Percentiles rank a stretch among this genome's conserved stretches.
Conservation (phyloP, 2,888 invertebrate species). For the Lasius fuliginosus region DNA sequence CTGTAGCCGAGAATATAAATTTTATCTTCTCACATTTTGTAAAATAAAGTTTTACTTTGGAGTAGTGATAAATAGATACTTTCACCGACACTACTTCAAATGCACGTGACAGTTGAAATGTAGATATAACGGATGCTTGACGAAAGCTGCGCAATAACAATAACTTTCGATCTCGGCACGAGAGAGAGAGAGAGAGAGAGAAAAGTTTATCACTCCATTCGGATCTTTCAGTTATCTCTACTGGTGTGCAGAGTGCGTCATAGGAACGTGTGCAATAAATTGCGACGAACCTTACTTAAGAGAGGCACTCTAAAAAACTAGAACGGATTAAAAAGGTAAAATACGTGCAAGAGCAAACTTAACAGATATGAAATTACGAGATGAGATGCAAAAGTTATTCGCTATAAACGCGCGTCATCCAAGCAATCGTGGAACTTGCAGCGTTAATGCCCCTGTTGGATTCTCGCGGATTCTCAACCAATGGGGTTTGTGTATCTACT, state of each 20-base stretch:
- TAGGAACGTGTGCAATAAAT: constrained; percentile 27
- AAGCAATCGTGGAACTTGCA: constrained; percentile 68
- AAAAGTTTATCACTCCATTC: constrained; percentile 8
- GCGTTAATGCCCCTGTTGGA: constrained; percentile 63
- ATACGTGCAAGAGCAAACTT: neutral
- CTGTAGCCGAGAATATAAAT: neutral
- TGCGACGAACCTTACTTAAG: neutral
- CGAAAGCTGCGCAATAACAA: constrained; percentile 1
- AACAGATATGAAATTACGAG: neutral
- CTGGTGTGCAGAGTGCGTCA: neutral
- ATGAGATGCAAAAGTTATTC: neutral
- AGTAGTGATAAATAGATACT: neutral
- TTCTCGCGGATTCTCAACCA: constrained; percentile 50
- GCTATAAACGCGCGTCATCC: constrained; percentile 5
- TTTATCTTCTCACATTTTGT: neutral
- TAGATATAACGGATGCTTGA: neutral
- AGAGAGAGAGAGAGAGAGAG: neutral
- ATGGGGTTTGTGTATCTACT: constrained; percentile 33
- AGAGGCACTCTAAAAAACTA: constrained; percentile 3
- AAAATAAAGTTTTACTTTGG: neutral
- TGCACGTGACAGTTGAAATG: neutral
- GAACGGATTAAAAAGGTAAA: constrained; percentile 20
- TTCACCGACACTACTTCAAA: neutral
- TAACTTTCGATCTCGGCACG: constrained; percentile 17
- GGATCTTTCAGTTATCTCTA: constrained; percentile 27